Base-by-base conservation (phyloP, 2,113 vertebrate genomes). In the Tretioscincus oriximinensis region DNA sequence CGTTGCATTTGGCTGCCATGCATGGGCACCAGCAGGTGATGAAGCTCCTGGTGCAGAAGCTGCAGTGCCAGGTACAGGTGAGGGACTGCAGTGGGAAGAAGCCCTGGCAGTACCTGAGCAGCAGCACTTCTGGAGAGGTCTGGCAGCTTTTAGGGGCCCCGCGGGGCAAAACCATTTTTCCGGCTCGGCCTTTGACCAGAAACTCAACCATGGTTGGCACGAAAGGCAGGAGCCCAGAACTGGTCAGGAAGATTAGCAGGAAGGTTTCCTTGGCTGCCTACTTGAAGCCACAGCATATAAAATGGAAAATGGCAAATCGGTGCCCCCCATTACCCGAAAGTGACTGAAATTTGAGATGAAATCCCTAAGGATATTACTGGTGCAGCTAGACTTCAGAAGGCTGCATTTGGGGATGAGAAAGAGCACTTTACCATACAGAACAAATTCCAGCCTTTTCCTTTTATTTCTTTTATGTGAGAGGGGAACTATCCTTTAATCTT, bases 1-100 rank as follows among this genome's bases (percentile, higher is more conserved):
- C 98, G 0, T 91, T 99, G 67, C 98, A 99, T 89, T 84, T 99
- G 9, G 97, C 98, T 0, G 97, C 97, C 89, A 97, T 99, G 9
- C 97, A 99, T 0, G 93, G 95, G 21, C 94, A 97, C 91, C 95
- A 96, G 85, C 93, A 91, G 8, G 90, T 97, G 31, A 95, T 99
- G 18, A 95, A 94, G 35, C 58, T 98, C 84, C 95, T 99, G 69
- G 97, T 99, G 51, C 93, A 93, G 82, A 97, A 96, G 83, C 92
- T 97, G 80, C 86, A 58, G n/a, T 97, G 97, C 14, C 86, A 92
- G n/a, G 93, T 97, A 41, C 90, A 84, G 24, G 24, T 97, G 47
- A 85, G 98, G 76, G 98, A 99, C 78, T 85, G 88, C 82, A 96
- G 95, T 0, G 98, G 98, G 0, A 98, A 96, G 90, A 95, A 67